These are phyloP conservation scores for Euschistus heros DNA, from an alignment of 1,140 invertebrate genomes.

Conservation along the genomic window DNA sequence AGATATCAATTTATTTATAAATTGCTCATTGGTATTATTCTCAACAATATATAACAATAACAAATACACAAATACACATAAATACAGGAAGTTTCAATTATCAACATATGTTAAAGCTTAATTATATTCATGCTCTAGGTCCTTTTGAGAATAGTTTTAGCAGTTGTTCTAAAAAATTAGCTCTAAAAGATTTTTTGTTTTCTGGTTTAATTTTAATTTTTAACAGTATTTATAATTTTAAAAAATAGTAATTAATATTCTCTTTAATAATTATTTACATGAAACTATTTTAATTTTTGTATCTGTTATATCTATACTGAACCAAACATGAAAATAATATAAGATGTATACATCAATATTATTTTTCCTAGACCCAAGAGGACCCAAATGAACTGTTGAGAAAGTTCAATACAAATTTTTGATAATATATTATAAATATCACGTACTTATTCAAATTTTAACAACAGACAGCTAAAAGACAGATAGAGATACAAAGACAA, in stretches of 20 bases:
- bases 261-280: no score
- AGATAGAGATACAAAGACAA: conserved; percentile 9
- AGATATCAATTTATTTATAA: conserved; percentile 7
- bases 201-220: no score
- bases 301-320: no score
- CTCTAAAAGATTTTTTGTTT: no score
- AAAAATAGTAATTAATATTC: no score
- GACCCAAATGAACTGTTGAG: background rate
- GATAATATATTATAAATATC: conserved; percentile 8
- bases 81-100: conserved; percentile 11
- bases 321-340: no score
- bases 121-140: background rate
- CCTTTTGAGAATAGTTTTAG: background rate
- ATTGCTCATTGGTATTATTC: conserved; percentile 3
- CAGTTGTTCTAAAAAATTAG: no score
- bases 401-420: background rate
- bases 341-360: no score
- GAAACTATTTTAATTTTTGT: no score
- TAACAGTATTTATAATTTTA: no score
- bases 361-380: background rate
- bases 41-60: conserved; percentile 16
- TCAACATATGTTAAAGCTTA: conserved; percentile 15
- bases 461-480: conserved; percentile 8
- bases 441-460: background rate
- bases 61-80: conserved; percentile 13